A percentile compares a stretch with the other conserved stretches of the same genome.
Conservation (phyloP, 2,888 invertebrate species). For the Vanessa cardui region DNA sequence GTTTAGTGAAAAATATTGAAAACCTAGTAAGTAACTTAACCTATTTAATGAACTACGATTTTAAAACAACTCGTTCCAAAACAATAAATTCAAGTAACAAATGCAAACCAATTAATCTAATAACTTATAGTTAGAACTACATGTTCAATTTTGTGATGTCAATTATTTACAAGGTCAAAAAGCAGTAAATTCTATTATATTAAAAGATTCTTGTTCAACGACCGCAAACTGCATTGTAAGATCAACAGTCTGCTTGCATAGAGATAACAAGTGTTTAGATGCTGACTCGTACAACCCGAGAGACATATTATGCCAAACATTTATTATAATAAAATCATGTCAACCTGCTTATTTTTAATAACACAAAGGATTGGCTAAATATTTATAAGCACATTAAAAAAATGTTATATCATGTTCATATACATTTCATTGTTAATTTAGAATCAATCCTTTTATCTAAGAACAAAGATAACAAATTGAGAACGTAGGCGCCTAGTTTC, state of each 20-base stretch:
- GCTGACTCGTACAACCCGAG: slow-evolving; percentile 21
- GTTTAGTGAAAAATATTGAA: slow-evolving; percentile 37
- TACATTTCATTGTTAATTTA: slow-evolving; percentile 5
- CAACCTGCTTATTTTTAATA: slow-evolving; percentile 6
- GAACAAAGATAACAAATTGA: slow-evolving; percentile 21
- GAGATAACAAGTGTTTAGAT: slow-evolving; percentile 17
- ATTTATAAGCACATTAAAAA: slow-evolving; percentile 24
- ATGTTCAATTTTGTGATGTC: slow-evolving; percentile 63
- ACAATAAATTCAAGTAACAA: slow-evolving; percentile 66
- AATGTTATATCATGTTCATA: slow-evolving; percentile 19
- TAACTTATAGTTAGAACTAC: slow-evolving; percentile 49
- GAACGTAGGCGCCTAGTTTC: slow-evolving; percentile 21
- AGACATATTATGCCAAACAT: slow-evolving; percentile 50
- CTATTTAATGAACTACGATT: slow-evolving; percentile 48
- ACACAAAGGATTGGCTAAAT: slow-evolving; percentile 15
- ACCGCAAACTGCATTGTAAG: slow-evolving; percentile 13
- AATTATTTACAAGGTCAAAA: slow-evolving; percentile 66
- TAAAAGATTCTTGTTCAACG: slow-evolving; percentile 7
- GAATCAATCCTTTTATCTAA: slow-evolving; percentile 21
- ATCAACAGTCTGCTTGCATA: slow-evolving; percentile 26
- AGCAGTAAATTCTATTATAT: slow-evolving; percentile 24
- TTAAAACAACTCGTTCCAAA: slow-evolving; percentile 69
- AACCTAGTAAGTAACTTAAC: slow-evolving; percentile 41
- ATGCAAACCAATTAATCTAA: slow-evolving; percentile 54
- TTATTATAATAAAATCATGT: slow-evolving; percentile 43